Evolutionary conservation across 2,888 invertebrate species (phyloP), one percentile per base, ranked within the genome.

Genomic region (Sphinx pinastri): DNA sequence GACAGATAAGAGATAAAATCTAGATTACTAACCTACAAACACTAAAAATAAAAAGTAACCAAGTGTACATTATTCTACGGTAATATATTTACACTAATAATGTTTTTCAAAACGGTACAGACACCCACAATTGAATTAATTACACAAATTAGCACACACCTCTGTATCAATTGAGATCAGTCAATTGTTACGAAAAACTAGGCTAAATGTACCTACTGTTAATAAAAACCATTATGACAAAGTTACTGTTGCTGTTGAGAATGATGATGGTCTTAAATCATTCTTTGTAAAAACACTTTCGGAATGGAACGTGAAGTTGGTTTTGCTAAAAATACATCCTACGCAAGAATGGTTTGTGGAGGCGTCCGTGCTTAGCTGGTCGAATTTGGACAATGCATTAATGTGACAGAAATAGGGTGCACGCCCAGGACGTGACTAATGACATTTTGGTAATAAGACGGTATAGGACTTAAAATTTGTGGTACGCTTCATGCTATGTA

Each of bases 301-400:
- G 16, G 25, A 54, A 45, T 54, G 12, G 59, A 45, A 70, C 54
- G n/a, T 58, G n/a, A 57, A 68, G 58, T 60, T 71, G 54, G 71
- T 71, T 52, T 11, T n/a, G 66, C 67, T 69, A 71, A 76, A 75
- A 73, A 70, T 72, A 70, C 76, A 66, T 77, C 86, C 87, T 80
- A 87, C 87, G 74, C 77, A 58, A 58, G 31, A 70, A 25, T 3
- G 55, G 63, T 12, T 54, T 49, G 57, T 59, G 70, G 67, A 67
- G 70, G 54, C 51, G 58, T 55, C 49, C 31, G 51, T 57, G 25
- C 49, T 68, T 1, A 51, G 12, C 75, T 73, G 75, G 75, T 79
- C 80, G 79, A 81, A 84, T 88, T 87, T 86, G 81, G 83, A 84
- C 87, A 87, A 88, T 89, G 84, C 76, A 79, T 78, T 85, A 82